Base-by-base conservation (phyloP, 2,113 vertebrate species). In the Parotia lawesii region DNA sequence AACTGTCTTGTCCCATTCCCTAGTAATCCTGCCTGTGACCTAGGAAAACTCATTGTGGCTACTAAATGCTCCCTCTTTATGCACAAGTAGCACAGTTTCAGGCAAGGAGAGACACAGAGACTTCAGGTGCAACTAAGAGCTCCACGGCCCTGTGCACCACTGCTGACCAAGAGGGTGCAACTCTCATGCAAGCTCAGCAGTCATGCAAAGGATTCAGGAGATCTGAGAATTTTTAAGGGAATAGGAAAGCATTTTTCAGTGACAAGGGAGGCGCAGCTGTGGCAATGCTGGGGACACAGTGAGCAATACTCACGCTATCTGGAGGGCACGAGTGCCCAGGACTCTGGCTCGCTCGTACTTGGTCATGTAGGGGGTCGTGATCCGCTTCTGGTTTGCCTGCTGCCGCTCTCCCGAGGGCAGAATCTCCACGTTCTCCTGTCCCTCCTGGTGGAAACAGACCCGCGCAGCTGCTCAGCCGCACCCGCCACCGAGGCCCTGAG, bases 341-440 rank as follows among this genome's bases (percentile, higher is more conserved):
- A 99, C 99, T 28, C 99, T 97, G 51, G 99, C 99, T 65, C 99
- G 93, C 97, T 99, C 99, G 0, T 99, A 99, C 71, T 99, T 99
- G 50, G 99, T 99, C 99, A 99, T 99, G 89, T 99, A 99, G 0
- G 98, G 98, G 1, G 99, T 99, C 4, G 99, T 99, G 97, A 99
- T 99, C 60, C 99, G 98, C 96, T 99, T 99, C 98, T 99, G 98
- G 96, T 99, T 99, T 3, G 99, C 98, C 95, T 98, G 98, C 15
- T 98, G 98, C 3, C 99, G 98, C 64, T 99, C 98, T 50, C 99
- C 99, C 9, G 99, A 99, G 1, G 99, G 99, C 5, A 99, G 97
- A 61, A 99, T 99, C 95, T 99, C 98, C 28, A 99, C 98, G 2
- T 99, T 99, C 96, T 99, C 99, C 85, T 98, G 99, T 64, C 99